Percentiles rank a stretch among this genome's conserved stretches.
Evolutionary conservation across 2,113 vertebrate species (phyloP).

Genomic region (Pseudorasbora parva): DNA sequence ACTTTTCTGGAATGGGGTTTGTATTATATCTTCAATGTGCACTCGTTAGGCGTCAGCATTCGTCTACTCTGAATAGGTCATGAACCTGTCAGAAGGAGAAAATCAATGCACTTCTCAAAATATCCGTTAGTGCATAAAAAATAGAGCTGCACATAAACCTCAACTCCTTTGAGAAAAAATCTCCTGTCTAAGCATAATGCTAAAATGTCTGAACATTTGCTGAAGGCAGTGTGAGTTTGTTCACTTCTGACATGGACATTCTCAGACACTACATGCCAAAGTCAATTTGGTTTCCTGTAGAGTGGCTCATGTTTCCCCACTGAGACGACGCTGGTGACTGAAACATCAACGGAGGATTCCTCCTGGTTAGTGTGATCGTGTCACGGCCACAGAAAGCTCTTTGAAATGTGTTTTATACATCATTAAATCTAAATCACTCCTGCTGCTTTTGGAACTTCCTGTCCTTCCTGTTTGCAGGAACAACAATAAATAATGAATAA

Average conservation of each 20-base stretch:
- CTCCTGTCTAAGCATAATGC: constrained; percentile 9
- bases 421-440: constrained; percentile 5
- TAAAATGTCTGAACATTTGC: constrained; percentile 2
- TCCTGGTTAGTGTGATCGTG: constrained; percentile 8
- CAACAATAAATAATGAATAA: constrained; percentile 39
- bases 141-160: neutral
- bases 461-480: neutral
- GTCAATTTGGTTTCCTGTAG: constrained; percentile 18
- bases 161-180: neutral
- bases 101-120: neutral
- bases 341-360: neutral
- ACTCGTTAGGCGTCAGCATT: neutral
- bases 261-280: constrained; percentile 35
- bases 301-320: constrained; percentile 18
- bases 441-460: neutral
- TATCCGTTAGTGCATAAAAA: neutral
- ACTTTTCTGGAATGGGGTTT: too few species aligned
- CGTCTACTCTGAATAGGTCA: neutral
- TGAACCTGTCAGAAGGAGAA: neutral
- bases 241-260: constrained; percentile 28
- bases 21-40: neutral
- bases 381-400: neutral
- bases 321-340: neutral
- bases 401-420: constrained; percentile 3
- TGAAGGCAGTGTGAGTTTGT: constrained; percentile 16